phyloP scores from a whole-genome alignment of 2,113 vertebrate genomes.

The Nyctibius bracteatus region DNA sequence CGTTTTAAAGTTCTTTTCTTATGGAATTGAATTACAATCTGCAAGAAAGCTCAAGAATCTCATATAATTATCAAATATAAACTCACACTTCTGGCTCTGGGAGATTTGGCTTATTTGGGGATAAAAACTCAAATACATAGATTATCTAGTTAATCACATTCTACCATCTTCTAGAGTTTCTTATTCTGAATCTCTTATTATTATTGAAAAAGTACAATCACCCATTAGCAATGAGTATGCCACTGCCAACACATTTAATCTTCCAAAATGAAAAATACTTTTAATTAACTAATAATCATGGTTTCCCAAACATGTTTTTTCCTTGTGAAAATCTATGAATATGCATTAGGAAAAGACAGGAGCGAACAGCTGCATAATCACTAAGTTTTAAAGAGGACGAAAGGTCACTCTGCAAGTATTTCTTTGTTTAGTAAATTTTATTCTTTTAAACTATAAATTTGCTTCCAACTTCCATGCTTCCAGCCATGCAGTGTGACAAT shows the following conservation, averaged over 20 bases:
- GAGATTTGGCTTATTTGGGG: conserved; percentile 36
- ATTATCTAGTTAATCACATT: conserved; percentile 39
- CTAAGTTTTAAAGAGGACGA: neutral
- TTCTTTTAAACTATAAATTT: neutral
- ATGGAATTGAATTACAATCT: conserved; percentile 54
- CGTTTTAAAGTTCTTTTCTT: conserved; percentile 24
- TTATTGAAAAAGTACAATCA: conserved; percentile 24
- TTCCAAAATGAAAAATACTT: conserved; percentile 38
- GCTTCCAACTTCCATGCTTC: neutral
- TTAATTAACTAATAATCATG: conserved; percentile 33
- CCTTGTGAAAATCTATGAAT: conserved; percentile 1
- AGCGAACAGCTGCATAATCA: neutral
- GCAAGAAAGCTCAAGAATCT: conserved; percentile 36
- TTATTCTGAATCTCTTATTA: neutral
- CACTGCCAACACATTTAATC: neutral
- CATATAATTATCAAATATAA: conserved; percentile 61
- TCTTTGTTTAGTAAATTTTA: neutral
- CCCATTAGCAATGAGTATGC: neutral
- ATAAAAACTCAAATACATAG: conserved; percentile 57
- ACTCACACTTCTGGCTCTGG: conserved; percentile 32
- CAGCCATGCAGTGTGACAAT: neutral
- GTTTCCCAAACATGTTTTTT: neutral
- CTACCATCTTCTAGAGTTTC: neutral
- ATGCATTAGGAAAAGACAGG: conserved; percentile 1
- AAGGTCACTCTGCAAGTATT: conserved; percentile 5